Base-by-base conservation (phyloP, 2,797 vertebrate species). In the Sorex maritimensis region DNA sequence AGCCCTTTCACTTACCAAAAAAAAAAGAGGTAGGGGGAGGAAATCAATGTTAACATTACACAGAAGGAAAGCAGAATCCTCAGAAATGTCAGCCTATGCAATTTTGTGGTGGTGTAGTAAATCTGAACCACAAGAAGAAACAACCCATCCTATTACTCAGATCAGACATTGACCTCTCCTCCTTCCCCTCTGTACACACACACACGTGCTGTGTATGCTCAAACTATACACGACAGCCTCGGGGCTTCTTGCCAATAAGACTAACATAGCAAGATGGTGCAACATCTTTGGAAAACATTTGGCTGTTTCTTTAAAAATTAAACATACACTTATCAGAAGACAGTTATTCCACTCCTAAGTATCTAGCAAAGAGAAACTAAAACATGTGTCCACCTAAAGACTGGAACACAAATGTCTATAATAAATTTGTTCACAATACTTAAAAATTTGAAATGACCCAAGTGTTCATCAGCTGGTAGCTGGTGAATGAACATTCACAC, bases 251-350 rank as follows among this genome's bases (percentile, higher is more conserved):
- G 7, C 82, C 81, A 69, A 1, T n/a, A 30, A 82, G 30, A 85
- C 61, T 24, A 2, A 61, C 5, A 49, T 0, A 24, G 8, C 23
- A 65, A 78, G 41, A 77, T 9, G 14, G 41, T 4, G 24, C 2
- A 21, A 8, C 10, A 24, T 77, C 23, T 86, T 49, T n/a, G 44
- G 26, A 49, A 69, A 86, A 71, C 21, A 46, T 15, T 15, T 41
- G 46, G 81, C 38, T 78, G 49, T 75, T 88, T 86, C 85, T 92
- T 91, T 34, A 79, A 90, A 91, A 82, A 52, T 63, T 75, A 85
- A 89, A 82, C 28, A 77, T 2, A 86, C 1, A 69, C 46, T 81
- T 68, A 69, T 5, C 68, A 41, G 17, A 68, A 85, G 58, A 65
- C 28, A 82, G 38, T 13, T 78, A 95, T 55, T 67, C 34, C 19